Base-by-base conservation (phyloP, 2,113 vertebrate species). In the Silurus glanis region DNA sequence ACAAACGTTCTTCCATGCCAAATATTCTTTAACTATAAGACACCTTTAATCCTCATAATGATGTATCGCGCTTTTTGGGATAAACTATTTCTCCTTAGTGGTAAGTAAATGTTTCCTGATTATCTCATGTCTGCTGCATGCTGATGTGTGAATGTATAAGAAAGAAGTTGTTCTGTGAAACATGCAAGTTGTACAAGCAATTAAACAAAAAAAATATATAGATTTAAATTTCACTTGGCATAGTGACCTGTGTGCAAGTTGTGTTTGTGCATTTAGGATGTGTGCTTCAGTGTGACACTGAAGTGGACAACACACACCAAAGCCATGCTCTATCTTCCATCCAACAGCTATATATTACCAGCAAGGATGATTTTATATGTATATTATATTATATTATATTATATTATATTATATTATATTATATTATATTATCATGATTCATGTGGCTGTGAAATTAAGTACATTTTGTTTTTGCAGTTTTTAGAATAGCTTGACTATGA, bases 51-150 rank as follows among this genome's bases (percentile, higher is more conserved):
- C 84, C 81, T 75, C 91, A 93, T 9, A 81, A 88, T 14, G 86
- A 95, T 95, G 95, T 91, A 91, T 90, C 93, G 93, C 88, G 90
- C 94, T 83, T 91, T 95, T 74, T 95, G 95, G 94, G 94, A 95
- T 86, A 89, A 89, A 51, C 86, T 95, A 75, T 93, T 95, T 14
- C 91, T 95, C 56, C 91, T 95, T 47, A 94, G 92, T 79, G 94
- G 95, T 95, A 87, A 94, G 88, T 82, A 67, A 55, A 80, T n/a
- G 5, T 85, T n/a, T 56, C 21, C 17, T 53, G 16, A 78, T 66
- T 7, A 45, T 76, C 28, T 83, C 3, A 47, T 45, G 47, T 74
- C 23, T 47, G 47, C 14, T 64, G 83, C 53, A 12, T 55, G 66
- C 37, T 37, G 37, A 37, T 62, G 78, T 21, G 14, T 79, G 64